Evolutionary conservation across 2,888 invertebrate genomes (phyloP).

Genomic region (Hecatera dysodea): DNA sequence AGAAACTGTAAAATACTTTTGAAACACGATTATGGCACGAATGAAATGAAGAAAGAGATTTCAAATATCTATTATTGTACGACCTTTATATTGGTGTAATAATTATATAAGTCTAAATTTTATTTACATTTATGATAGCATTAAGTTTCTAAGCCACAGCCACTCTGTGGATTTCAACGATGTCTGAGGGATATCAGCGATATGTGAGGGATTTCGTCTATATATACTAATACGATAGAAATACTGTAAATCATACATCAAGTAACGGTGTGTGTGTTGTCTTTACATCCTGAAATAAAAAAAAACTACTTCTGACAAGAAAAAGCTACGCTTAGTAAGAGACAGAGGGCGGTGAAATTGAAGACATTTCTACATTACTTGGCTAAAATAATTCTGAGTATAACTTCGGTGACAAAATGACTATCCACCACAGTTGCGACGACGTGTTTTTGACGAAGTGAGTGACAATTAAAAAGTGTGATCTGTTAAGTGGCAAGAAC

Average conservation of each 20-base stretch:
- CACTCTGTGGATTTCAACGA: conserved; percentile 11
- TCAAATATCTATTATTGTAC: not conserved
- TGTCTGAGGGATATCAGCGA: not conserved
- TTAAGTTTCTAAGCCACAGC: conserved; percentile 13
- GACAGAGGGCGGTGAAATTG: not conserved
- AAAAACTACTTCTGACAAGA: not conserved
- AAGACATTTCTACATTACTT: not conserved
- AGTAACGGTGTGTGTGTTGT: conserved; percentile 2
- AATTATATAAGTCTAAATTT: not conserved
- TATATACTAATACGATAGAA: not conserved
- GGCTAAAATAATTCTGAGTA: not conserved
- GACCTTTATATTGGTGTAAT: conserved; percentile 20
- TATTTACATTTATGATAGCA: not conserved
- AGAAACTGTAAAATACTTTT: not conserved
- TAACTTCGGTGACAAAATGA: not conserved
- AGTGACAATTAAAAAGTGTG: not conserved
- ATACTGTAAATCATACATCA: not conserved
- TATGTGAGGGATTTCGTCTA: not conserved
- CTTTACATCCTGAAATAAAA: conserved; percentile 6
- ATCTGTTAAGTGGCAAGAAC: not conserved
- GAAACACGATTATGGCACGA: not conserved
- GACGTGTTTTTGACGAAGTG: no score
- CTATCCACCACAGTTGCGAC: not conserved
- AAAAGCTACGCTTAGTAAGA: not conserved
- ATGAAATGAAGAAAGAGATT: not conserved